A percentile compares a stretch with the other conserved stretches of the same genome.
Evolutionary conservation across 2,797 vertebrate species (phyloP).

Genomic region (Centropyge bicolor): DNA sequence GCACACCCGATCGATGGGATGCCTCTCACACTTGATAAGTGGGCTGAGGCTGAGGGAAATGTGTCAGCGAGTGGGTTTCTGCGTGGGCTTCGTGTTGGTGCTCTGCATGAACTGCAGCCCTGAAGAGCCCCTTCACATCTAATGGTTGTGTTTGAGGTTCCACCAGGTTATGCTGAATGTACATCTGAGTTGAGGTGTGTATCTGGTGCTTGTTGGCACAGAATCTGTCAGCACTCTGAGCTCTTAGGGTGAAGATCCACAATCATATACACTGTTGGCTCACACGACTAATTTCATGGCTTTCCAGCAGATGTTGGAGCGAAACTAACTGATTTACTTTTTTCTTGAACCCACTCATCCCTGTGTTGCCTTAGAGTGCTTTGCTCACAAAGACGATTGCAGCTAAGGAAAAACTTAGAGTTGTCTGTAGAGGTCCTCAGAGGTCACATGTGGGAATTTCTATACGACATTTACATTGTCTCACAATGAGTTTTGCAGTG

Average conservation of each 20-base stretch:
- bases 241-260: background rate
- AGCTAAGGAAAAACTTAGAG: background rate
- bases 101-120: slow-evolving; percentile 15
- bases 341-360: background rate
- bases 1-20: background rate
- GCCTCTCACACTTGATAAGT: background rate
- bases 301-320: background rate
- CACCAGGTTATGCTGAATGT: background rate
- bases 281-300: background rate
- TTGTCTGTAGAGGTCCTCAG: background rate
- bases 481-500: too few relatives aligned
- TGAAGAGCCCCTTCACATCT: slow-evolving; percentile 6
- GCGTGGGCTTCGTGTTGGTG: slow-evolving; percentile 21
- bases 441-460: too few relatives aligned
- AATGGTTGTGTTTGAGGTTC: background rate
- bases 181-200: background rate
- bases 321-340: background rate
- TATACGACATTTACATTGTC: too few relatives aligned
- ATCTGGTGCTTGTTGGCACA: background rate
- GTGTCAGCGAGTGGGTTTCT: slow-evolving; percentile 36
- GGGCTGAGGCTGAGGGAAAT: slow-evolving; percentile 1
- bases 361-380: background rate
- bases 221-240: background rate
- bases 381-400: too few relatives aligned
- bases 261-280: background rate